Percentiles rank a stretch among this genome's conserved stretches.
phyloP scores from a whole-genome alignment of 2,797 vertebrate genomes.

The Enteromius anoplus region DNA sequence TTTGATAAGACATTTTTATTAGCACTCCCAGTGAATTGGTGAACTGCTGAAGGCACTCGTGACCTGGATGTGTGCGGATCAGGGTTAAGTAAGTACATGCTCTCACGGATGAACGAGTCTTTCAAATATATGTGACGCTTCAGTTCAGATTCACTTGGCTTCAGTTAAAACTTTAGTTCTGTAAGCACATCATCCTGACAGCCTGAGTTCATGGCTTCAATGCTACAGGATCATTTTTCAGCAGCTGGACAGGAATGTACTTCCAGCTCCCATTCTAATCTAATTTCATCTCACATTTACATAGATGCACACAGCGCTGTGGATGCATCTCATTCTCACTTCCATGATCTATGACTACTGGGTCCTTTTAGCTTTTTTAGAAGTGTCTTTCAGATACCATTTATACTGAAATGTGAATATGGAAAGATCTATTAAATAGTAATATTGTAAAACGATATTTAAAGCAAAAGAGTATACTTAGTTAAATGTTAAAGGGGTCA shows the following conservation, averaged over 20 bases:
- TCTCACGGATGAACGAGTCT: constrained; percentile 24
- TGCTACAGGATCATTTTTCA: constrained; percentile 40
- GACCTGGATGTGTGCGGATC: constrained; percentile 26
- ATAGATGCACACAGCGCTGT: constrained; percentile 29
- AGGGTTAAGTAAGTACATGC: constrained; percentile 48
- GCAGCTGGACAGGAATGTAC: constrained; percentile 34
- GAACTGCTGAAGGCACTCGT: constrained; percentile 14
- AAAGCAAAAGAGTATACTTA: background rate
- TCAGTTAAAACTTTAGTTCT: constrained; percentile 35
- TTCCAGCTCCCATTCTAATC: constrained; percentile 42
- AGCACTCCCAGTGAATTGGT: background rate
- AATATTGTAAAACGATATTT: background rate
- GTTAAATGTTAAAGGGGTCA: background rate
- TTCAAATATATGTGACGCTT: constrained; percentile 31
- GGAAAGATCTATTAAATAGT: background rate
- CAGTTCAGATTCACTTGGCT: constrained; percentile 37
- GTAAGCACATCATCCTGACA: constrained; percentile 42
- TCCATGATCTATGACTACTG: constrained; percentile 39
- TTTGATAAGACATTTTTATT: constrained; percentile 52
- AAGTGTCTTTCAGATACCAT: background rate
- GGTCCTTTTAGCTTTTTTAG: background rate
- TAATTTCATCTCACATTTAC: constrained; percentile 52
- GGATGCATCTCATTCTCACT: constrained; percentile 38
- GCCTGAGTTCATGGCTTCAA: constrained; percentile 19
- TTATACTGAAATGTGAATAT: constrained; percentile 22